A percentile compares a stretch with the other conserved stretches of the same genome.
phyloP scores from a whole-genome alignment of 2,113 vertebrate genomes.

The Istiophorus platypterus region DNA sequence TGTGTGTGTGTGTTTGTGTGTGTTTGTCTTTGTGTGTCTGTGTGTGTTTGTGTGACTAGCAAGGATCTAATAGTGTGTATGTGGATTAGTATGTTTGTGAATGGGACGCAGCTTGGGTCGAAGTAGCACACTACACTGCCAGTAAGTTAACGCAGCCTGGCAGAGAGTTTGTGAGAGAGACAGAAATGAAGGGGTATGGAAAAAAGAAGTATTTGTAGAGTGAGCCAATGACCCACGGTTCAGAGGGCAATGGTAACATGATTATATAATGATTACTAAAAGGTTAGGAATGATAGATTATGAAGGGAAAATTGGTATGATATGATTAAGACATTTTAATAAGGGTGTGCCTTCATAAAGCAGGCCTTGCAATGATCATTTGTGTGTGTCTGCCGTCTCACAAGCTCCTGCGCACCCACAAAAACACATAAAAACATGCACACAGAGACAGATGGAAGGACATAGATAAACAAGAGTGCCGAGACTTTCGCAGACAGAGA shows the following conservation, averaged over 20 bases:
- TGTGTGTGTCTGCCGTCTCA: constrained; percentile 27
- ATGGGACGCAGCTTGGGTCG: constrained; percentile 70
- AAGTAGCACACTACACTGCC: constrained; percentile 62
- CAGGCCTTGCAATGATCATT: background rate
- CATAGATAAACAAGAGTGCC: constrained; percentile 58
- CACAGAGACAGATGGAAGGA: constrained; percentile 60
- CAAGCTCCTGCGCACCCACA: constrained; percentile 15
- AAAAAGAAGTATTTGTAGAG: constrained; percentile 37
- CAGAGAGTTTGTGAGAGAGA: constrained; percentile 42
- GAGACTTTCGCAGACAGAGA: constrained; percentile 57
- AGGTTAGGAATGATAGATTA: constrained; percentile 32
- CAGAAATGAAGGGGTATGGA: constrained; percentile 8
- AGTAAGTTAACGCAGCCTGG: constrained; percentile 61
- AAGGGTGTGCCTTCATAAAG: constrained; percentile 6
- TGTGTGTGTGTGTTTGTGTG: background rate
- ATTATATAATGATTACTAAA: constrained; percentile 49
- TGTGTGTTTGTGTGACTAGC: constrained; percentile 51
- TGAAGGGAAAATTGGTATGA: background rate
- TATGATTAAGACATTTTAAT: constrained; percentile 3
- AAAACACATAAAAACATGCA: constrained; percentile 28
- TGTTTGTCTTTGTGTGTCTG: background rate
- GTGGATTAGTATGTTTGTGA: constrained; percentile 80
- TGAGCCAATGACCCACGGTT: constrained; percentile 24
- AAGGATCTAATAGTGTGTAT: constrained; percentile 69
- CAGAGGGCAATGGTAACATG: constrained; percentile 31